Percentiles rank a stretch among this genome's conserved stretches.
phyloP scores from a whole-genome alignment of 2,113 vertebrate genomes.

The Pachyramphus minor region DNA sequence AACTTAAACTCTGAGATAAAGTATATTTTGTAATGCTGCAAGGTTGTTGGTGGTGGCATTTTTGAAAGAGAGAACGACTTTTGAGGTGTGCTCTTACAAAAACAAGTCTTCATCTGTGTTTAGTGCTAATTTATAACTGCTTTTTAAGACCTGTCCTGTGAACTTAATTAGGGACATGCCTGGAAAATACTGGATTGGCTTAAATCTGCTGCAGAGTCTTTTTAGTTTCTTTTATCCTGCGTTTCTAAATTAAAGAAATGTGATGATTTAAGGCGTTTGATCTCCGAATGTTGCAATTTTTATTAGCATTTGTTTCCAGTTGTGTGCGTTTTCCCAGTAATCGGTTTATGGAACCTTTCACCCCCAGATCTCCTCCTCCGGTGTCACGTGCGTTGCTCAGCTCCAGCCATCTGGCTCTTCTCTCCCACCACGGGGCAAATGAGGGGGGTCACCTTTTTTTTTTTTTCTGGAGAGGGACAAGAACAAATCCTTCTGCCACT shows the following conservation, averaged over 20 bases:
- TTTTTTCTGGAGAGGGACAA: not conserved
- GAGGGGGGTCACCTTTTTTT: not conserved
- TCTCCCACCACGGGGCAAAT: not conserved
- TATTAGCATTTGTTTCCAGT: slow-evolving; percentile 37
- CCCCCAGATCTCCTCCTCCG: not conserved
- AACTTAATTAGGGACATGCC: not conserved
- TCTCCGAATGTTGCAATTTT: slow-evolving; percentile 3
- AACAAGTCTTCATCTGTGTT: not conserved
- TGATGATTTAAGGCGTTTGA: slow-evolving; percentile 19
- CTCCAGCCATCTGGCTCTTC: slow-evolving; percentile 41
- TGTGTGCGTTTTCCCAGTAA: not conserved
- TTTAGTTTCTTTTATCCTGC: not conserved
- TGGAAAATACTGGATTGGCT: slow-evolving; percentile 2
- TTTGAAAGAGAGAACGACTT: not conserved
- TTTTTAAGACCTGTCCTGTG: not conserved
- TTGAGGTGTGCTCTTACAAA: not conserved
- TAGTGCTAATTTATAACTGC: not conserved
- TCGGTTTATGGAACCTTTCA: slow-evolving; percentile 9
- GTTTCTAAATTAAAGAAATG: slow-evolving; percentile 35
- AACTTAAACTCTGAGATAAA: not conserved
- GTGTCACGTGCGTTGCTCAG: not conserved
- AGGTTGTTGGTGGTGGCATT: not conserved
- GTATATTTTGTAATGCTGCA: not conserved
- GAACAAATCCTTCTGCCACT: not conserved
- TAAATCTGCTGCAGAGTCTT: not conserved